A percentile compares a stretch with the other conserved stretches of the same genome.
These are phyloP conservation scores for Scylla paramamosain DNA, from an alignment of 1,140 invertebrate species.

Conservation along the genomic window DNA sequence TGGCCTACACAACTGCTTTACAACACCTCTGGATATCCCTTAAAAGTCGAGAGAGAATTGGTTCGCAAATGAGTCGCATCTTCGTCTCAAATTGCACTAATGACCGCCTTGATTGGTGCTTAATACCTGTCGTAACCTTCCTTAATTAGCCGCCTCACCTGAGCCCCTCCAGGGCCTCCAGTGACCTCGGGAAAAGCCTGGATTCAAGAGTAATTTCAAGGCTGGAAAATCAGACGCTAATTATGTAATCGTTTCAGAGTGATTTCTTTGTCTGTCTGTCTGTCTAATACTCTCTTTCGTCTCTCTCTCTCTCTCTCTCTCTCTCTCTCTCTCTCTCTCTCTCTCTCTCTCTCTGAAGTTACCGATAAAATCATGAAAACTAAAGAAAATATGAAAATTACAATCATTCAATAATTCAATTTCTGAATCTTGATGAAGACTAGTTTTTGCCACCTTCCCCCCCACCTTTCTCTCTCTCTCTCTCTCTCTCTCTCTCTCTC, in stretches of 20 bases:
- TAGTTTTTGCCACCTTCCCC: not conserved
- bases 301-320: conserved; percentile 20
- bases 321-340: conserved; percentile 20
- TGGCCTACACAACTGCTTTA: not conserved
- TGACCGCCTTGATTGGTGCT: not conserved
- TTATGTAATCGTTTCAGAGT: not conserved
- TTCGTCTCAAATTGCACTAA: conserved; percentile 14
- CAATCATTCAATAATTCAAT: not conserved
- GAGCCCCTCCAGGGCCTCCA: not conserved
- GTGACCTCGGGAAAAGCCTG: not conserved
- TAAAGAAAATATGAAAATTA: not conserved
- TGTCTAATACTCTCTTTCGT: not conserved
- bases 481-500: conserved; percentile 16
- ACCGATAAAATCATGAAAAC: not conserved
- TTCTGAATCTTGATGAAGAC: not conserved
- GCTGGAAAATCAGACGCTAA: not conserved
- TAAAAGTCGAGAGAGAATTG: not conserved
- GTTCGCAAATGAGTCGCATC: conserved; percentile 11
- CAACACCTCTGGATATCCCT: not conserved
- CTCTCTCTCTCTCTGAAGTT: not conserved
- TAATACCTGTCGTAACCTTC: not conserved
- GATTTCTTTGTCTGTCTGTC: not conserved
- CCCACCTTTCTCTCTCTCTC: not conserved
- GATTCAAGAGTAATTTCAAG: not conserved
- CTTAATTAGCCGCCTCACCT: conserved; percentile 17